These are phyloP conservation scores for Enteromius paludinosus DNA, from an alignment of 2,797 vertebrate genomes.

Conservation along the genomic window DNA sequence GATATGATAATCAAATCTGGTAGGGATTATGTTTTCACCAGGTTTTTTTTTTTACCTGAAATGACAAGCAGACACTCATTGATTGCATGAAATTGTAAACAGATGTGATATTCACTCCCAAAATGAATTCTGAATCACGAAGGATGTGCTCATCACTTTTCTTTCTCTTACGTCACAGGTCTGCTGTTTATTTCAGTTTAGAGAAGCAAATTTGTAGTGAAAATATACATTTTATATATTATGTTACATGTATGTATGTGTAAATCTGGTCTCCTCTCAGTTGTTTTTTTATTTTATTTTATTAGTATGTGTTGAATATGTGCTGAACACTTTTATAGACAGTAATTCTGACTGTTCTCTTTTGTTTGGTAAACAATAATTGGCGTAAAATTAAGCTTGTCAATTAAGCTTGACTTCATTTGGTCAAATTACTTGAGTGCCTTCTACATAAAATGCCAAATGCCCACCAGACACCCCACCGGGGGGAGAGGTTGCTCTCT, in stretches of 20 bases:
- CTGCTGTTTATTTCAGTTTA: constrained; percentile 11
- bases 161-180: constrained; percentile 24
- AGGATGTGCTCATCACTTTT: constrained; percentile 46
- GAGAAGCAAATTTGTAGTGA: neutral
- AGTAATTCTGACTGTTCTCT: neutral
- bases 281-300: neutral
- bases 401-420: constrained; percentile 65
- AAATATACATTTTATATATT: neutral
- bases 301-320: neutral
- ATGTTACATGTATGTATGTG: neutral
- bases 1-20: constrained; percentile 56
- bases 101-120: constrained; percentile 44
- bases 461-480: constrained; percentile 70
- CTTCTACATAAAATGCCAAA: constrained; percentile 70
- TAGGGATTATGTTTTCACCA: constrained; percentile 48
- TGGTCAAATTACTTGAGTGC: constrained; percentile 68
- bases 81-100: constrained; percentile 56
- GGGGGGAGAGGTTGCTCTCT: constrained; percentile 69
- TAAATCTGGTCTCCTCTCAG: neutral
- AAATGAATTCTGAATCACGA: constrained; percentile 49
- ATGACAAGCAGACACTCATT: constrained; percentile 56
- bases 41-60: constrained; percentile 43
- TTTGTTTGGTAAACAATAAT: constrained; percentile 55
- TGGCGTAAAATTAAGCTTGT: constrained; percentile 56
- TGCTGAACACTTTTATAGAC: neutral